phyloP scores from a whole-genome alignment of 2,888 invertebrate species.

The Aproaerema taeniolella region DNA sequence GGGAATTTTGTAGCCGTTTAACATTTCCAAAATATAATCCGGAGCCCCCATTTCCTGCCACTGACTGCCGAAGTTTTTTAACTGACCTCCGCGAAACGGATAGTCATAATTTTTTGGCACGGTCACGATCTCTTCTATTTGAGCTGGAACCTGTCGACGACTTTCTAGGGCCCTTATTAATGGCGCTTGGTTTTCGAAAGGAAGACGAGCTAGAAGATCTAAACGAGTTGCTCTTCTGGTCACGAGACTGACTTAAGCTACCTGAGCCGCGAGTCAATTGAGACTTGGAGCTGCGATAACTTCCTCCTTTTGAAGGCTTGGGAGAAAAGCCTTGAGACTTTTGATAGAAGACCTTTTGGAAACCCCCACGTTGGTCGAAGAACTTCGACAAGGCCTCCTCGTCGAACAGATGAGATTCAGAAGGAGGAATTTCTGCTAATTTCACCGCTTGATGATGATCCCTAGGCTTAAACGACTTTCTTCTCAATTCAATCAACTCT shows the following conservation, averaged over 20 bases:
- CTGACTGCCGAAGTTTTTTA: neutral
- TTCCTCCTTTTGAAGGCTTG: neutral
- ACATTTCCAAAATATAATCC: neutral
- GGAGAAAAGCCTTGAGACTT: neutral
- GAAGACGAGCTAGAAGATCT: neutral
- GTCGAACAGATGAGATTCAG: neutral
- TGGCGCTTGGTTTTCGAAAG: neutral
- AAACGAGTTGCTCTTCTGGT: too few relatives aligned
- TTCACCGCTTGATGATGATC: neutral
- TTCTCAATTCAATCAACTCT: neutral
- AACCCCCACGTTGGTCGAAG: neutral
- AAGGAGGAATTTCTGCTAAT: neutral
- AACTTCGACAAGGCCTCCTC: neutral
- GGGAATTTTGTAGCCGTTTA: slow-evolving; percentile 7
- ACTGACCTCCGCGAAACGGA: neutral
- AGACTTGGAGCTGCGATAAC: neutral
- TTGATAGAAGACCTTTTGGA: neutral
- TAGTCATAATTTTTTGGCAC: neutral
- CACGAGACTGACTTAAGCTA: neutral
- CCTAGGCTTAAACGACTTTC: neutral
- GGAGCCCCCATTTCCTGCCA: neutral
- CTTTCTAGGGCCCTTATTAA: neutral
- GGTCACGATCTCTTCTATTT: neutral
- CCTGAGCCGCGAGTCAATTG: neutral
- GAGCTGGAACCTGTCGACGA: neutral